Conservation (phyloP, 2,888 invertebrate genomes). For the Matsumyia berberina region DNA sequence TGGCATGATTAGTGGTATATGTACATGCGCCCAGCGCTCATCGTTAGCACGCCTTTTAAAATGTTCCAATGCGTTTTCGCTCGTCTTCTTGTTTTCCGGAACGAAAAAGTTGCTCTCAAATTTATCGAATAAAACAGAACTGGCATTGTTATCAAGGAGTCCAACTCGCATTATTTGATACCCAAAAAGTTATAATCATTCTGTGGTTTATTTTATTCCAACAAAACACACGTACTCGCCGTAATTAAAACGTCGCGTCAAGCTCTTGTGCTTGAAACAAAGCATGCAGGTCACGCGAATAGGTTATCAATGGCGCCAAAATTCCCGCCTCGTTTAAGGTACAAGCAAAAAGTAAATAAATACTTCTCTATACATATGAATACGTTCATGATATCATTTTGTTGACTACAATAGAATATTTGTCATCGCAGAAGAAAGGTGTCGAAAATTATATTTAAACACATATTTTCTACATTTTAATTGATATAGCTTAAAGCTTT, state of each 20-base stretch:
- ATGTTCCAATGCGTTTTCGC: too few relatives aligned
- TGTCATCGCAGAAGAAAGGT: background rate
- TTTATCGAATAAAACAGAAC: background rate
- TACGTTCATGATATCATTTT: constrained; percentile 28
- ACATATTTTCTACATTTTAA: constrained; percentile 20
- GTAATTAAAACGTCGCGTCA: constrained; percentile 7
- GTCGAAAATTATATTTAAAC: constrained; percentile 23
- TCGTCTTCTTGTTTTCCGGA: background rate
- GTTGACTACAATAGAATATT: constrained; percentile 5
- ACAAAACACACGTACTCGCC: background rate
- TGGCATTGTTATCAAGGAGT: background rate
- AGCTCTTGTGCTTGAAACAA: constrained; percentile 1
- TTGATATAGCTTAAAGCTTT: background rate
- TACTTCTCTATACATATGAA: background rate
- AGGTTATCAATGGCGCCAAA: constrained; percentile 65
- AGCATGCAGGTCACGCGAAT: constrained; percentile 32
- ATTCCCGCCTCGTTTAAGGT: constrained; percentile 33
- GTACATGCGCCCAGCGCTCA: too few relatives aligned
- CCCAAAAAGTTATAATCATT: background rate
- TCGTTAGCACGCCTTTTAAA: too few relatives aligned
- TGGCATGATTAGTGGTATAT: too few relatives aligned
- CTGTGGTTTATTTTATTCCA: background rate
- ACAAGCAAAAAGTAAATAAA: constrained; percentile 27
- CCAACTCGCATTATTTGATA: background rate
- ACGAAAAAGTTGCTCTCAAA: background rate